Conservation (phyloP, 2,113 vertebrate species). For the Toxotes jaculatrix region DNA sequence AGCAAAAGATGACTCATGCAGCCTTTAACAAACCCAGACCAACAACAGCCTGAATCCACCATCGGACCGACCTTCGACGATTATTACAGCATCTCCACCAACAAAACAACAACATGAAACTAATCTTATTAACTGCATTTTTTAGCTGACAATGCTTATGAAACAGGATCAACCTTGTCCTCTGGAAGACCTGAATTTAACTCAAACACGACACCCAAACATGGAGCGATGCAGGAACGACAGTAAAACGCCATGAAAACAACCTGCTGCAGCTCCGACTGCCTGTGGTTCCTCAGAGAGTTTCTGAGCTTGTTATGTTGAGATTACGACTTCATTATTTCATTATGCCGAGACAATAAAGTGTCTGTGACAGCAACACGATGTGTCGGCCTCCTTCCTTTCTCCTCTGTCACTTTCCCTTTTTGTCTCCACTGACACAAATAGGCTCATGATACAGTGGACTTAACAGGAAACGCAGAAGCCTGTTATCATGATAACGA, state of each 20-base stretch:
- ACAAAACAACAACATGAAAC: conserved; percentile 3
- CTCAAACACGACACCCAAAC: conserved; percentile 4
- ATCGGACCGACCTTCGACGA: background rate
- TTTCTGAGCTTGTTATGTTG: background rate
- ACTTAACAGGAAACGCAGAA: background rate
- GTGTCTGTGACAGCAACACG: background rate
- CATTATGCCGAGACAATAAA: background rate
- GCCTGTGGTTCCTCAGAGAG: background rate
- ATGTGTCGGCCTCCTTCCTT: background rate
- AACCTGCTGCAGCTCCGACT: background rate
- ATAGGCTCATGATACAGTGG: background rate
- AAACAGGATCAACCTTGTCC: background rate
- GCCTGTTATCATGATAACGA: background rate
- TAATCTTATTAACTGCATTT: background rate
- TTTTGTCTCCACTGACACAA: background rate
- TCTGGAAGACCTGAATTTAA: conserved; percentile 60
- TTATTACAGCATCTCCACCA: background rate
- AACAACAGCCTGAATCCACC: background rate
- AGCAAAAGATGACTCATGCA: background rate
- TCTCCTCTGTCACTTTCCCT: background rate
- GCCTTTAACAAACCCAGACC: background rate
- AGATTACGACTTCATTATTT: background rate
- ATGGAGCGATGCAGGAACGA: background rate
- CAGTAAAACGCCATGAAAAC: too few relatives aligned
- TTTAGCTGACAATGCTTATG: background rate